Evolutionary conservation across 2,113 vertebrate genomes (phyloP), one percentile per base, ranked within the genome.

Genomic region (Mustela nigripes): DNA sequence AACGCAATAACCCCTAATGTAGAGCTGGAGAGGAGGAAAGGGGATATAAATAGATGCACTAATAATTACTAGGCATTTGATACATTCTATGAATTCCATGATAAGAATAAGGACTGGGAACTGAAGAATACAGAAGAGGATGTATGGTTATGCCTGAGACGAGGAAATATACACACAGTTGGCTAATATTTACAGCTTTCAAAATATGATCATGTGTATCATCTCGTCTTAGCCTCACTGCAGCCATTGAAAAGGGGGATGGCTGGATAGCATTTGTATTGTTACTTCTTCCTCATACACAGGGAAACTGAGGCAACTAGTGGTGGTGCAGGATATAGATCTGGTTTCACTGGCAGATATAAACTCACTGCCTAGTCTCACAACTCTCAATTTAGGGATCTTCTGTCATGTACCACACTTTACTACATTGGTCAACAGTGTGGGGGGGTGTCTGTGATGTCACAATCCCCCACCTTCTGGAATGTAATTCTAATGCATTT

Each of bases 111-210:
- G 16, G 24, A 86, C 22, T 39, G 79, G 11, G 74, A 67, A 58
- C 15, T n/a, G n/a, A 84, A 67, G 36, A 15, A 22, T 22, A 65
- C 21, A n/a, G 89, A 60, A 36, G 19, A 58, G 11, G 33, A 45
- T 65, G 33, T 31, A 60, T 5, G 39, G 33, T 12, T 73, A 12
- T 45, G 18, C 14, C 48, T 80, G 74, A 84, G 14, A 56, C 58
- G 58, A 95, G 81, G 36, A 42, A 78, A 63, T 67, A n/a, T 42
- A 67, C 12, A 11, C 50, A 56, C 15, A 26, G 7, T 19, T 90
- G 58, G 39, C 56, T 94, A 93, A 92, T 26, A 91, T 56, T 81
- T 60, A 78, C 11, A 80, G 69, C 26, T 97, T 92, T 93, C 31
- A 74, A 96, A 93, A 81, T 76, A 74, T 22, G 28, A 86, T 76